phyloP scores from a whole-genome alignment of 2,888 invertebrate species.

The Heliconius sara region DNA sequence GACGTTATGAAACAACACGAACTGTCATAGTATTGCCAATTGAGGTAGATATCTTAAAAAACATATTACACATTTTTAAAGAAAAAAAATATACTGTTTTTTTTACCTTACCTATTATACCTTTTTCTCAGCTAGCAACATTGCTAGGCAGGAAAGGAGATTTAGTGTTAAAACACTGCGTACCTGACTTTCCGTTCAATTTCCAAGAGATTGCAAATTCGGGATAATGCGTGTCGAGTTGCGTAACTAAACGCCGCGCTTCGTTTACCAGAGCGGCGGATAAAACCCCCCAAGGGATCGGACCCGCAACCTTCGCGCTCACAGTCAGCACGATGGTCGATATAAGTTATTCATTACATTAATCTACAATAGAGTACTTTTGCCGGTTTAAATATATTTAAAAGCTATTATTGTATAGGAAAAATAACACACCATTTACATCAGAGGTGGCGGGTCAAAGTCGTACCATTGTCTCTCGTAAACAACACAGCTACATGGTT shows the following conservation, averaged over 20 bases:
- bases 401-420: conserved; percentile 1
- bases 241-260: neutral
- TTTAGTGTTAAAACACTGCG: neutral
- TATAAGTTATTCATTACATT: neutral
- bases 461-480: conserved; percentile 34
- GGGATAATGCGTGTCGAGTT: neutral
- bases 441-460: conserved; percentile 39
- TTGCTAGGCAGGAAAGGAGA: neutral
- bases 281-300: too few relatives aligned
- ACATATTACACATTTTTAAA: too few relatives aligned
- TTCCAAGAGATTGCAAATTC: neutral
- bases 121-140: too few relatives aligned
- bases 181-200: neutral
- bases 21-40: neutral
- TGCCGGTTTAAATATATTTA: neutral
- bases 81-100: too few relatives aligned
- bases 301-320: too few relatives aligned
- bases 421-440: neutral
- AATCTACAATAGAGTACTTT: neutral
- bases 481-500: conserved; percentile 19
- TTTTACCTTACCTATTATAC: too few relatives aligned
- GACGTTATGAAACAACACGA: conserved; percentile 7
- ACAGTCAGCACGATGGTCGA: neutral
- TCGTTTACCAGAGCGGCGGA: too few relatives aligned
- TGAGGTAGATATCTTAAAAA: neutral